Base-by-base conservation (phyloP, 2,888 invertebrate species). In the Tachystola acroxantha region DNA sequence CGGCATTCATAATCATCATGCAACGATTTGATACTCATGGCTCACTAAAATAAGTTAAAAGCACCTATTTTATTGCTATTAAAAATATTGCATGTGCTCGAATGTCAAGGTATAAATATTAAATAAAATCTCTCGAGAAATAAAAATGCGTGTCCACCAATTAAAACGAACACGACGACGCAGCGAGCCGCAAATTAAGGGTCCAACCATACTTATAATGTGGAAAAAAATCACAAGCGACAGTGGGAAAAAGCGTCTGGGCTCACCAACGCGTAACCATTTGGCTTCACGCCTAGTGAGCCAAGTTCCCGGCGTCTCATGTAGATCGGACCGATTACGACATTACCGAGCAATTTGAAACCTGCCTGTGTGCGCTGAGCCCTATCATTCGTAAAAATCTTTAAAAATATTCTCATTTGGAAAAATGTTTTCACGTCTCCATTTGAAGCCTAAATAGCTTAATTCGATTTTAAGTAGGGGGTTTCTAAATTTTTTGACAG, bases 161-260 rank as follows among this genome's bases (percentile, higher is more conserved):
- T 71, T 70, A 71, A 62, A 64, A 57, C 40, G 43, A 45, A 46
- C 57, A 43, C 46, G 48, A 53, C 48, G 51, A 54, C 48, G 52
- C 57, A 53, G 40, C 45, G 45, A 48, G 50, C 53, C 53, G 47
- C 40, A 41, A 48, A 58, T 50, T 55, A 66, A 74, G 72, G 71
- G 66, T 42, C 55, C 53, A 54, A 59, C 60, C 57, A 53, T 61
- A 57, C 55, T 72, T 63, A 68, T 75, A 69, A 70, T 57, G 56
- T 27, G 31, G 24, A 57, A 57, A 68, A 71, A 56, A 53, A 42
- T 47, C 45, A 57, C 51, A 50, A 57, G 57, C 57, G 54, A 66
- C 67, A 75, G 78, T 81, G 80, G 78, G 81, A 82, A 80, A 76
- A 75, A 70, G 64, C 59, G 63, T 65, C 62, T 65, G 68, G 44